Evolutionary conservation across 2,113 vertebrate genomes (phyloP).

Genomic region (Dipodomys ordii): DNA sequence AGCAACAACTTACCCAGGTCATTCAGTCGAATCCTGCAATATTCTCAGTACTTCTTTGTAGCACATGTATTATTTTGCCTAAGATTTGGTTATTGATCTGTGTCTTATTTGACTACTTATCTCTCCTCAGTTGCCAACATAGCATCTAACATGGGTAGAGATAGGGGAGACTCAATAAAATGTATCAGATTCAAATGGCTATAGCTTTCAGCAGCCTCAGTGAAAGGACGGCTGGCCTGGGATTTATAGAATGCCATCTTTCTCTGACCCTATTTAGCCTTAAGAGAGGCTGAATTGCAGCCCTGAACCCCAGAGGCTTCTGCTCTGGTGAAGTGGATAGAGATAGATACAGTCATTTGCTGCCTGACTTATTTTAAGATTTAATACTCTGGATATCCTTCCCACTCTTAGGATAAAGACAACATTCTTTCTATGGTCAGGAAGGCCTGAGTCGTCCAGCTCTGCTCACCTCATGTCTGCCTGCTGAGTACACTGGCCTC

Average conservation of each 20-base stretch:
- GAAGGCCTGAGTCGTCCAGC: neutral
- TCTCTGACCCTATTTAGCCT: neutral
- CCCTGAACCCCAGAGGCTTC: neutral
- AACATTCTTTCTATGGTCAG: neutral
- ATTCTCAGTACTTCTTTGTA: neutral
- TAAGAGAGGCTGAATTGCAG: neutral
- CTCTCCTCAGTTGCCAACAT: neutral
- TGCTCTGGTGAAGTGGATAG: neutral
- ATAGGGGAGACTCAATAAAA: neutral
- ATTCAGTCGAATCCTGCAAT: neutral
- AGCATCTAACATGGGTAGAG: neutral
- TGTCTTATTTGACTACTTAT: slow-evolving; percentile 1
- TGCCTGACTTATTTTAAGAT: neutral
- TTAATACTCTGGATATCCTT: neutral
- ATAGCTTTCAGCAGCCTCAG: neutral
- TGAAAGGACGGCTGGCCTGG: neutral
- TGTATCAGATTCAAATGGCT: slow-evolving; percentile 14
- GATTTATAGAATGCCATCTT: neutral
- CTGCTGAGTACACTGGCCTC: neutral
- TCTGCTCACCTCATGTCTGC: neutral
- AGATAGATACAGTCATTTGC: neutral
- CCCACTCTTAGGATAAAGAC: neutral
- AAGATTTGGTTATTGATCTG: neutral
- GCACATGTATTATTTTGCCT: neutral
- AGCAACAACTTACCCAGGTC: neutral